Percentiles rank a stretch among this genome's conserved stretches.
Conservation (phyloP, 2,113 vertebrate genomes). For the Cheirogaleus medius region DNA sequence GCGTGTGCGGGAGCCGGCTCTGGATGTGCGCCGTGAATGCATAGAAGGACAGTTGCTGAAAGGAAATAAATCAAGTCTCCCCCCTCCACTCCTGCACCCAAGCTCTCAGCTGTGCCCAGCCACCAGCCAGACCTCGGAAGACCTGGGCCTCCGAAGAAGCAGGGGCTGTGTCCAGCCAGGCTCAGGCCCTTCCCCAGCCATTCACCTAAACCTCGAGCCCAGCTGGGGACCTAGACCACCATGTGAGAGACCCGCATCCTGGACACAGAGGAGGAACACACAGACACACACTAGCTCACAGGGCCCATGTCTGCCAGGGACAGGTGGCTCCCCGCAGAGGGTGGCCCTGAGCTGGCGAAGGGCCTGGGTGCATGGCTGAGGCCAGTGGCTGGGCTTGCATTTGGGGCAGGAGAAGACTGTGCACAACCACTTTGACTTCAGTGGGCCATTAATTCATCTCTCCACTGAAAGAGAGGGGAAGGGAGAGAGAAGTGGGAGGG, state of each 20-base stretch:
- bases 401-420: rapidly evolving
- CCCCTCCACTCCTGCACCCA: neutral
- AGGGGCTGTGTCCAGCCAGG: neutral
- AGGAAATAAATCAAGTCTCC: neutral
- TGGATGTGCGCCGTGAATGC: rapidly evolving
- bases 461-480: neutral
- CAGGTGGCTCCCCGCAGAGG: neutral
- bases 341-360: no score
- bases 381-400: rapidly evolving
- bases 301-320: rapidly evolving
- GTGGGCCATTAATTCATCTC: neutral
- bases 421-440: neutral
- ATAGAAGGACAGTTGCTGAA: neutral
- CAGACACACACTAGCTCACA: rapidly evolving
- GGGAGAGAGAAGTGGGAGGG: neutral
- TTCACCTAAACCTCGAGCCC: neutral
- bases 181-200: rapidly evolving
- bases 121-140: neutral
- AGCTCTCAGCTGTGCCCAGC: neutral
- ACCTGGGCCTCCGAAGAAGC: neutral
- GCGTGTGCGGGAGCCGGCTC: rapidly evolving
- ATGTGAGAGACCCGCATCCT: rapidly evolving
- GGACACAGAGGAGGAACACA: rapidly evolving
- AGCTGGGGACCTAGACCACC: neutral
- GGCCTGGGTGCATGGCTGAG: neutral